Percentiles rank a stretch among this genome's conserved stretches.
Conservation (phyloP, 2,113 vertebrate species). For the Calyptommatus sinebrachiatus region DNA sequence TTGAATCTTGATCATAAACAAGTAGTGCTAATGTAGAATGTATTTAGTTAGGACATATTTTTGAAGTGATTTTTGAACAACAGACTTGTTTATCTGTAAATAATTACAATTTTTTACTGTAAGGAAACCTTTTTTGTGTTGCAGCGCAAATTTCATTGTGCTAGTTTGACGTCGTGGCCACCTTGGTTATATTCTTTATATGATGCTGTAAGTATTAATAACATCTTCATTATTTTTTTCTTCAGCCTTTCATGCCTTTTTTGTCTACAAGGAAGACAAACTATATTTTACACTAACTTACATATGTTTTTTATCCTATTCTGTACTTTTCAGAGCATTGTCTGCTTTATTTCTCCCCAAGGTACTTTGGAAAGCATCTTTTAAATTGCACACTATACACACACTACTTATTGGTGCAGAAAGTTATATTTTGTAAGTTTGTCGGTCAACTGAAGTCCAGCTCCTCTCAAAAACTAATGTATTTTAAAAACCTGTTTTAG, state of each 20-base stretch:
- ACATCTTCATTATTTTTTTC: background rate
- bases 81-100: background rate
- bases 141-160: constrained; percentile 92
- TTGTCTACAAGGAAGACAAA: too few relatives aligned
- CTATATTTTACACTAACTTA: background rate
- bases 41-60: background rate
- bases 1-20: background rate
- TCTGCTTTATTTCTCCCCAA: background rate
- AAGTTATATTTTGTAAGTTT: too few relatives aligned
- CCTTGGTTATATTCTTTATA: constrained; percentile 95
- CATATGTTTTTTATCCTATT: background rate
- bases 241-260: background rate
- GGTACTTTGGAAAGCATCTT: background rate
- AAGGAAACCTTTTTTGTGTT: constrained; percentile 51
- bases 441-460: too few relatives aligned
- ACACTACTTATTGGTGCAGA: too few relatives aligned
- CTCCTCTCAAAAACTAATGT: background rate
- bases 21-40: background rate
- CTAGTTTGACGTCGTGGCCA: constrained; percentile 94
- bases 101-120: background rate
- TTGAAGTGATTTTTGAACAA: background rate
- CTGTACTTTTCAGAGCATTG: background rate
- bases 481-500: background rate
- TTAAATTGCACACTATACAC: background rate
- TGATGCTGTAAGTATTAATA: constrained; percentile 86